Evolutionary conservation across 2,888 invertebrate species (phyloP), one percentile per base, ranked within the genome.

Genomic region (Geophilus truncorum): DNA sequence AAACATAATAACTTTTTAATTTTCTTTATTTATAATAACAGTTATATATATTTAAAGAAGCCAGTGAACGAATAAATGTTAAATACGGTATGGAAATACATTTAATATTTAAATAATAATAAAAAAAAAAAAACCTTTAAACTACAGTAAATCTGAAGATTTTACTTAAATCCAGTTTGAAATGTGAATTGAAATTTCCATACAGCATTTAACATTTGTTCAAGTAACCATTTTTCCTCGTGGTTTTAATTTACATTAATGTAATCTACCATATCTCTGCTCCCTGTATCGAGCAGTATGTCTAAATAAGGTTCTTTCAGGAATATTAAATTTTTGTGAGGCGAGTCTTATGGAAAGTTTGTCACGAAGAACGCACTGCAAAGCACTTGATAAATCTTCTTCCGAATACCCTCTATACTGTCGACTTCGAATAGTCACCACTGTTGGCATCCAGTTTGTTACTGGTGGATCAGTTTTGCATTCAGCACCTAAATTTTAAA

Each of bases 401-500:
- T 28, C 28, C 10, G 25, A 15, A 25, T 70, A 70, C n/a, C 70
- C 70, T 70, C 28, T 70, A n/a, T 70, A 70, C 12, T 70, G 70
- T 28, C 70, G 70, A 28, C 28, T 70, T 70, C 28, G 70, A 10
- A 45, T 9, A 12, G 7, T 62, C 21, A n/a, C 12, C 0, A 34
- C 34, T 34, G 40, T 2, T 15, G 18, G 57, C 12, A 70, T 70
- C 70, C 15, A 9, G 70, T 23, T 70, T 28, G 25, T 0, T 10
- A n/a, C 10, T 25, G 70, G 7, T 51, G 51, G n/a, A n/a, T 51
- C 51, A 40, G 57, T 23, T 28, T 5, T 23, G 28, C 10, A 0
- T 70, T 28, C 25, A 51, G 7, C 51, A 70, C 70, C 70, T 70
- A 70, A 70, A 70, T 70, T 62, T 70, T 23, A 70, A 70, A 70